Conservation (phyloP, 2,888 invertebrate genomes). For the Elaeidobius kamerunicus region DNA sequence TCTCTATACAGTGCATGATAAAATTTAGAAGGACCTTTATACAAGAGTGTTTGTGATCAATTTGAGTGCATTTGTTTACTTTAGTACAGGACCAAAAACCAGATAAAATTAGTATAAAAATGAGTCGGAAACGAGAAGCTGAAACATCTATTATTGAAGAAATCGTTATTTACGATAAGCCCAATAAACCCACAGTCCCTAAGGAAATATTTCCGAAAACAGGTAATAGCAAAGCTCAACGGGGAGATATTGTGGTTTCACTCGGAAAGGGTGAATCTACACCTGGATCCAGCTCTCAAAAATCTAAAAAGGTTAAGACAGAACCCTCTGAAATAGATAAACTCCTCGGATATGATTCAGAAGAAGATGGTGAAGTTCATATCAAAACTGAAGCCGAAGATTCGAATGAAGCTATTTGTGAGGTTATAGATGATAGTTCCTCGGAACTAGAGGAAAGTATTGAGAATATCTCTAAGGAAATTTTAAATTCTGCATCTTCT, state of each 20-base stretch:
- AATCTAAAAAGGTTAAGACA: too few species aligned
- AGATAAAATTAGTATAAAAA: background rate
- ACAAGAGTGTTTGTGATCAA: too few species aligned
- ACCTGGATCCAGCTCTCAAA: too few species aligned
- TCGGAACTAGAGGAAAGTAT: conserved; percentile 7
- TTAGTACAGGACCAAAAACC: background rate
- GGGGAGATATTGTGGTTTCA: too few species aligned
- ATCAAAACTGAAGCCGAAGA: too few species aligned
- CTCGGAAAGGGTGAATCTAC: too few species aligned
- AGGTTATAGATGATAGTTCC: background rate
- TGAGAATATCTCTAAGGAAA: conserved; percentile 11
- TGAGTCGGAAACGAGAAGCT: background rate
- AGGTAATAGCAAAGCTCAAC: background rate
- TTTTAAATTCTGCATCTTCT: background rate
- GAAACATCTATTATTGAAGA: conserved; percentile 21
- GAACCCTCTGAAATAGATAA: too few species aligned
- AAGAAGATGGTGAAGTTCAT: too few species aligned
- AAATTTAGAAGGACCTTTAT: background rate
- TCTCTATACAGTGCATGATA: too few species aligned
- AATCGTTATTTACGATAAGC: conserved; percentile 27
- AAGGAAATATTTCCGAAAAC: conserved; percentile 2
- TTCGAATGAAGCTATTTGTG: too few species aligned
- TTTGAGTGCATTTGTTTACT: background rate
- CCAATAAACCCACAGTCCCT: conserved; percentile 21
- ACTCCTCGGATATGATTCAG: too few species aligned